Percentiles rank a stretch among this genome's conserved stretches.
phyloP scores from a whole-genome alignment of 2,113 vertebrate genomes.

The Lanius ludovicianus region DNA sequence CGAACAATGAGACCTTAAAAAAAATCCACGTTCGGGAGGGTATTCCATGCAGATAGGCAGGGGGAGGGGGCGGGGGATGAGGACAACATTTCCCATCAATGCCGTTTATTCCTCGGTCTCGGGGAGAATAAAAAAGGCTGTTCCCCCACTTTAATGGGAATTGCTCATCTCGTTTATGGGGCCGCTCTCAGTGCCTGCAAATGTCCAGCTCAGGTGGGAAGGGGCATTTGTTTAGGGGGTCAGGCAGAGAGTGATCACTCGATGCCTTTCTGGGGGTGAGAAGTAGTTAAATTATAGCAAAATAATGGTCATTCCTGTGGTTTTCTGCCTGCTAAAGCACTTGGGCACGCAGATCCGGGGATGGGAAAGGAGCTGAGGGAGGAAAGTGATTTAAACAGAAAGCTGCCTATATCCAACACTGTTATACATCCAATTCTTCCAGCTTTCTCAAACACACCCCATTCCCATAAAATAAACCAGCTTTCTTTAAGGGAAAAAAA shows the following conservation, averaged over 20 bases:
- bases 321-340: background rate
- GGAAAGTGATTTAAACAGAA: background rate
- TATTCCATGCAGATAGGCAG: slow-evolving; percentile 15
- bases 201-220: background rate
- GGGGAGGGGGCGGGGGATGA: slow-evolving; percentile 20
- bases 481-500: background rate
- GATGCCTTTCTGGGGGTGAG: background rate
- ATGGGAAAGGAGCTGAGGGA: background rate
- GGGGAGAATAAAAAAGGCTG: background rate
- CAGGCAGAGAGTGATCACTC: background rate
- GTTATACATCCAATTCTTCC: background rate
- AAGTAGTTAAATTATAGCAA: background rate
- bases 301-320: background rate
- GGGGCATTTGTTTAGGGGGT: background rate
- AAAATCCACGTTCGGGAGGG: background rate
- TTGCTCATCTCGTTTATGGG: background rate
- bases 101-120: slow-evolving; percentile 10
- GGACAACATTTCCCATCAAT: slow-evolving; percentile 24
- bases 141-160: slow-evolving; percentile 28
- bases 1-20: slow-evolving; percentile 58
- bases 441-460: background rate
- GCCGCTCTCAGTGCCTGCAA: background rate
- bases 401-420: background rate
- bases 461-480: background rate
- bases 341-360: background rate